Percentiles rank a stretch among this genome's conserved stretches.
These are phyloP conservation scores for Phycodurus eques DNA, from an alignment of 2,113 vertebrate genomes.

Conservation along the genomic window DNA sequence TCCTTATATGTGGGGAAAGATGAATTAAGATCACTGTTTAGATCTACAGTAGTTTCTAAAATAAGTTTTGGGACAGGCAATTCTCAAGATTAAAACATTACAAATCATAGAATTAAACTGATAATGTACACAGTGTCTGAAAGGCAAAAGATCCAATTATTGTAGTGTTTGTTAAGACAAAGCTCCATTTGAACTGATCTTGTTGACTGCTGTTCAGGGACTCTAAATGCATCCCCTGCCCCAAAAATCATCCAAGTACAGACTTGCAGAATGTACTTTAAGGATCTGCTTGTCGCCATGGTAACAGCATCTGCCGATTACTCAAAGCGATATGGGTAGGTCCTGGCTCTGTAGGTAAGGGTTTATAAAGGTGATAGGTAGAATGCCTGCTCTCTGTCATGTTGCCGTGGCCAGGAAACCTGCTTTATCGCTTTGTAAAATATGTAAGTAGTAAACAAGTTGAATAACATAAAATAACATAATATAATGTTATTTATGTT, in stretches of 20 bases:
- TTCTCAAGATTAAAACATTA: neutral
- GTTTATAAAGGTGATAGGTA: conserved; percentile 94
- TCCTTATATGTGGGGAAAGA: neutral
- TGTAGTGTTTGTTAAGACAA: conserved; percentile 75
- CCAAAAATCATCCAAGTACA: conserved; percentile 35
- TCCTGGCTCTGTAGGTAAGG: conserved; percentile 94
- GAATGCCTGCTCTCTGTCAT: conserved; percentile 98
- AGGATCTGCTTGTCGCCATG: conserved; percentile 74
- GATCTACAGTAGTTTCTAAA: no score
- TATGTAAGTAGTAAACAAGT: conserved; percentile 98
- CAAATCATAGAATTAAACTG: conserved; percentile 8
- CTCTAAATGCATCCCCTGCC: conserved; percentile 4
- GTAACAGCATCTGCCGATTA: conserved; percentile 99
- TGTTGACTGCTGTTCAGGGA: conserved; percentile 52
- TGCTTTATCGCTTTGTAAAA: conserved; percentile 99
- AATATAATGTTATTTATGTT: conserved; percentile 99
- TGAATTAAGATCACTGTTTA: neutral
- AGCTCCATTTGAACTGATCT: conserved; percentile 77
- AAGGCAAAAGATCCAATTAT: conserved; percentile 8
- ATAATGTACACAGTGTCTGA: neutral
- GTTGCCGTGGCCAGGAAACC: conserved; percentile 95
- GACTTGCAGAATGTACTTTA: conserved; percentile 66
- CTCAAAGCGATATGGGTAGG: conserved; percentile 99
- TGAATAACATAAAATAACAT: conserved; percentile 99
- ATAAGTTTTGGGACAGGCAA: neutral